Evolutionary conservation across 1,140 invertebrate genomes (phyloP).

Genomic region (Halesus radiatus): DNA sequence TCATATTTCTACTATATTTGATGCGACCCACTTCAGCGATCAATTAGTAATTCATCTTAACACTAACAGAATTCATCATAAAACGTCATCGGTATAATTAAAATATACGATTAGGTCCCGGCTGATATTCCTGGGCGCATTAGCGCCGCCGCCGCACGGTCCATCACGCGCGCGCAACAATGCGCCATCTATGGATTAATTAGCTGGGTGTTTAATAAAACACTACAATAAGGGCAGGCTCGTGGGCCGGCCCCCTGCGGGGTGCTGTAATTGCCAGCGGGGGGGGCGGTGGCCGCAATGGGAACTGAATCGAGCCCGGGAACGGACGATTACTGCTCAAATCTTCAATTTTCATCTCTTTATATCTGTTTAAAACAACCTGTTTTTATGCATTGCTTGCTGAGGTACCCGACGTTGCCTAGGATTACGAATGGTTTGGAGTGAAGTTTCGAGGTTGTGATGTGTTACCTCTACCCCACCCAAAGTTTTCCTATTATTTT

Average conservation of each 20-base stretch:
- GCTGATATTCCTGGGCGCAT: constrained; percentile 3
- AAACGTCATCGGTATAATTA: not conserved
- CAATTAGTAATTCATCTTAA: not conserved
- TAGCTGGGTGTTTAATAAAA: constrained; percentile 47
- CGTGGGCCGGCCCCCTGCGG: constrained; percentile 18
- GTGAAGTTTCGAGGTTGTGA: too few species aligned
- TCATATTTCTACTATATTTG: too few species aligned
- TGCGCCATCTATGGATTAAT: constrained; percentile 28
- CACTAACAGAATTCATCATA: constrained; percentile 16
- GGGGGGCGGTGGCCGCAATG: constrained; percentile 10
- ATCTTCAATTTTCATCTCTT: too few species aligned
- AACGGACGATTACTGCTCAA: not conserved
- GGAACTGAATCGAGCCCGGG: not conserved
- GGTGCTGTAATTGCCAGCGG: constrained; percentile 31
- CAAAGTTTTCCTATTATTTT: too few species aligned
- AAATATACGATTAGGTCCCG: not conserved
- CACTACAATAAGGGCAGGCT: constrained; percentile 24
- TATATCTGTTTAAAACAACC: too few species aligned
- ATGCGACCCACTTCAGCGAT: too few species aligned
- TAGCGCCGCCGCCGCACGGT: constrained; percentile 18
- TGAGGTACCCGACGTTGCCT: too few species aligned
- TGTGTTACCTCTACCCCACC: too few species aligned
- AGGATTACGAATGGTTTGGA: too few species aligned
- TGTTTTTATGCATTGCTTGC: too few species aligned
- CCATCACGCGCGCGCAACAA: constrained; percentile 19